Percentiles rank a stretch among this genome's conserved stretches.
phyloP scores from a whole-genome alignment of 2,113 vertebrate genomes.

The Cololabis saira region DNA sequence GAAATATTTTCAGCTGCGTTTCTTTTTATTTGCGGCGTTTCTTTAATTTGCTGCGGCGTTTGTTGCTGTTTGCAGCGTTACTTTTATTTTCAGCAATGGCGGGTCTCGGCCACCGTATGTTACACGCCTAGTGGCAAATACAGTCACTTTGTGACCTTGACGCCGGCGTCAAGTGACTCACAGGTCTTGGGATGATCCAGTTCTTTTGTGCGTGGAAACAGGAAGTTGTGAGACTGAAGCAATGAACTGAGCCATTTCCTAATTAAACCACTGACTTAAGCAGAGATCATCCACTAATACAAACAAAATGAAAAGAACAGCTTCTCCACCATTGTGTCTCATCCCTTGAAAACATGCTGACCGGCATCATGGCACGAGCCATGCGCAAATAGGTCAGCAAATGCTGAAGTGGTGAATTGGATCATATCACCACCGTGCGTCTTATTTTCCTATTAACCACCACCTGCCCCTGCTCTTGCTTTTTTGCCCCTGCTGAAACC shows the following conservation, averaged over 20 bases:
- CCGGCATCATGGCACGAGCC: constrained; percentile 63
- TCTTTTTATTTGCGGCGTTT: too few species aligned
- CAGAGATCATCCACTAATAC: constrained; percentile 70
- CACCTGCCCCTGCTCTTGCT: constrained; percentile 56
- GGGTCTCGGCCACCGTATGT: too few species aligned
- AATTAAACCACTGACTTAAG: constrained; percentile 71
- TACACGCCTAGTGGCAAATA: background rate
- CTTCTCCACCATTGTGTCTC: constrained; percentile 63
- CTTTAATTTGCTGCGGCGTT: too few species aligned
- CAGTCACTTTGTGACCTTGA: background rate
- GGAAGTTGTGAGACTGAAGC: constrained; percentile 15
- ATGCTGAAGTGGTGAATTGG: constrained; percentile 56
- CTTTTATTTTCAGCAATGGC: too few species aligned
- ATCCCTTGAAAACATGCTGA: constrained; percentile 71
- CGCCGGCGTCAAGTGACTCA: constrained; percentile 10
- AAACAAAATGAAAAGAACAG: constrained; percentile 77
- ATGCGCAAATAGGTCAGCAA: constrained; percentile 71
- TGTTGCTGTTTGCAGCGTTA: too few species aligned
- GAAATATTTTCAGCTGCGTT: too few species aligned
- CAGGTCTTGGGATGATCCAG: constrained; percentile 12
- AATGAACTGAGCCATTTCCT: constrained; percentile 55
- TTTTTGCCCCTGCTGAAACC: constrained; percentile 27
- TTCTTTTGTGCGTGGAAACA: constrained; percentile 40
- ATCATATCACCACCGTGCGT: constrained; percentile 64
- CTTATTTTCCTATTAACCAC: constrained; percentile 56